Evolutionary conservation across 2,113 vertebrate genomes (phyloP).

Genomic region (Myotis yumanensis): DNA sequence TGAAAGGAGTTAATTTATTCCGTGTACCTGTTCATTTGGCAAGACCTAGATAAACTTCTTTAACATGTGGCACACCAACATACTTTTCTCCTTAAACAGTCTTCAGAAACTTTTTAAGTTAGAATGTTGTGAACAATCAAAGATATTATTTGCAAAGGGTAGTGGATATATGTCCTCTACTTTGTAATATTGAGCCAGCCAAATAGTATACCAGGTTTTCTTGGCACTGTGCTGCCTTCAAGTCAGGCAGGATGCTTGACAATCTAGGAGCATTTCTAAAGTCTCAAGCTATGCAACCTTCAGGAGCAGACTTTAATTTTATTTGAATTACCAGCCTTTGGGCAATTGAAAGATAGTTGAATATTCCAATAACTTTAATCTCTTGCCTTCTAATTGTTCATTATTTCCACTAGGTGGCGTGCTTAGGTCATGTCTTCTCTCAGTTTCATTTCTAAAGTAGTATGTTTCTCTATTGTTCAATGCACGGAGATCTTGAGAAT

Average conservation of each 20-base stretch:
- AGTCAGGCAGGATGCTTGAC: not conserved
- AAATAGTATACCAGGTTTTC: not conserved
- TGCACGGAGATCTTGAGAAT: constrained; percentile 12
- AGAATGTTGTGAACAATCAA: constrained; percentile 17
- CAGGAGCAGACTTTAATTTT: constrained; percentile 38
- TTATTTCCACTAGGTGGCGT: constrained; percentile 71
- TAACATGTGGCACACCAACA: not conserved
- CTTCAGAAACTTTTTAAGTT: constrained; percentile 29
- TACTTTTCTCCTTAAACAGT: constrained; percentile 41
- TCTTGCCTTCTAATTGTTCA: not conserved
- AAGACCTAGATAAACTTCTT: constrained; percentile 16
- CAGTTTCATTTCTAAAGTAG: constrained; percentile 42
- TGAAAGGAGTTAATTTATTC: constrained; percentile 47
- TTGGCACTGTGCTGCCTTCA: constrained; percentile 15
- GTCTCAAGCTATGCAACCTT: not conserved
- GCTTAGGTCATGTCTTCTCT: constrained; percentile 1
- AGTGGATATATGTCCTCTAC: not conserved
- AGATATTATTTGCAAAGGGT: constrained; percentile 18
- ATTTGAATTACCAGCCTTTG: not conserved
- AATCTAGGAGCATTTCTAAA: not conserved
- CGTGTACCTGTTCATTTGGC: not conserved
- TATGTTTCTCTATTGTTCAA: constrained; percentile 4
- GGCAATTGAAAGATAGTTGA: not conserved
- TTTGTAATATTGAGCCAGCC: not conserved
- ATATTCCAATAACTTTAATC: not conserved